Percentiles rank a stretch among this genome's conserved stretches.
These are phyloP conservation scores for Myanophis thanlyinensis DNA, from an alignment of 2,113 vertebrate genomes.

Conservation along the genomic window DNA sequence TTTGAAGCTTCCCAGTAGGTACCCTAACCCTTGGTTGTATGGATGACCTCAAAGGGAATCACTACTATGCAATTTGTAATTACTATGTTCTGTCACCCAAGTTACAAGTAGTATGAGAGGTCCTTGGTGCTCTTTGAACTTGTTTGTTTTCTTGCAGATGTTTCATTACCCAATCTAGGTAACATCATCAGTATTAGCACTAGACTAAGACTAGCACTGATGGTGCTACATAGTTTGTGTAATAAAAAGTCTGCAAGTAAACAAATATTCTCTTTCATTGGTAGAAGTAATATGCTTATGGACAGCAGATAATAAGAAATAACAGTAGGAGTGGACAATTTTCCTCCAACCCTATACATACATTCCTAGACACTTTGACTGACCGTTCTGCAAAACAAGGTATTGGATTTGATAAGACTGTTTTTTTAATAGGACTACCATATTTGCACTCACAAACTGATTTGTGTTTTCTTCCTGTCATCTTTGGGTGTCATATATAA, in stretches of 20 bases:
- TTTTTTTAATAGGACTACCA: neutral
- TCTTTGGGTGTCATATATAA: slow-evolving; percentile 20
- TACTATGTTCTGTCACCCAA: neutral
- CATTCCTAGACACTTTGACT: neutral
- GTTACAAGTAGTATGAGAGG: neutral
- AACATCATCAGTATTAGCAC: neutral
- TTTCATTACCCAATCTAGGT: neutral
- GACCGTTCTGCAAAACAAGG: neutral
- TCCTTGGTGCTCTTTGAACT: neutral
- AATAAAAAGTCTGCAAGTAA: neutral
- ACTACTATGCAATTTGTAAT: no score
- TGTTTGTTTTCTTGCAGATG: neutral
- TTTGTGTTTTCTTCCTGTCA: slow-evolving; percentile 27
- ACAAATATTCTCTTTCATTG: neutral
- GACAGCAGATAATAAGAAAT: neutral
- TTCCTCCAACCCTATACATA: neutral
- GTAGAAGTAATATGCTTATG: neutral
- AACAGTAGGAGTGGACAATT: neutral
- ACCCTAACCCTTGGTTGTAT: neutral
- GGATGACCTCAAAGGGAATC: neutral
- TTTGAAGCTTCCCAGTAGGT: neutral
- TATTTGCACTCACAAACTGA: accelerated
- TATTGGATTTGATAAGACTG: neutral
- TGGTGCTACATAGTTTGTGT: neutral
- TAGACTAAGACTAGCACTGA: neutral